A percentile compares a stretch with the other conserved stretches of the same genome.
These are phyloP conservation scores for Ectemnius lituratus DNA, from an alignment of 2,888 invertebrate genomes.

Conservation along the genomic window DNA sequence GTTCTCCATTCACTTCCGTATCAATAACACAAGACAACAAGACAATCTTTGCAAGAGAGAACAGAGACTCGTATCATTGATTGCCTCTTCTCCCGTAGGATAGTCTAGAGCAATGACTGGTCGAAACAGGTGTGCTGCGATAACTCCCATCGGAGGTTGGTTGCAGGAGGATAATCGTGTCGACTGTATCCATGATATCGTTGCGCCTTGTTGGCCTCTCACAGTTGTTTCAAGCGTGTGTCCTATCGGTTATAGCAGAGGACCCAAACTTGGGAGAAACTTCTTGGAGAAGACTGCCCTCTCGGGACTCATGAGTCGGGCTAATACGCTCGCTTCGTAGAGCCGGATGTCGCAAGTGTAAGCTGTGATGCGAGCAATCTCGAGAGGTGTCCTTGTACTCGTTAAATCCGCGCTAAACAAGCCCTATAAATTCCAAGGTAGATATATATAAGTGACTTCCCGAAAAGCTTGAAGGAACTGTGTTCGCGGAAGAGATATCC, in stretches of 20 bases:
- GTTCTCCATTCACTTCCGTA: not conserved
- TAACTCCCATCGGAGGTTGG: conserved; percentile 26
- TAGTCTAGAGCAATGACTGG: conserved; percentile 14
- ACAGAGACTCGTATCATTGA: not conserved
- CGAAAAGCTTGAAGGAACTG: conserved; percentile 15
- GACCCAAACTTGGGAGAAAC: conserved; percentile 64
- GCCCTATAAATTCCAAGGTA: conserved; percentile 34
- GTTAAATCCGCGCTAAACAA: conserved; percentile 45
- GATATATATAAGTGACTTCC: conserved; percentile 24
- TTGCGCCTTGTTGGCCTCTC: conserved; percentile 45
- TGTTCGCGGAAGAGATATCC: not conserved
- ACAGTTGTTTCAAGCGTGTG: conserved; percentile 47
- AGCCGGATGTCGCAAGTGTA: conserved; percentile 51
- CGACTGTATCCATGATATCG: conserved; percentile 39
- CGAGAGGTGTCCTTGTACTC: conserved; percentile 44
- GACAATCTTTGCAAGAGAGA: not conserved
- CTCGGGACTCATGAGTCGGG: conserved; percentile 53
- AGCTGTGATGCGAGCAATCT: conserved; percentile 54
- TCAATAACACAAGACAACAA: conserved; percentile 8
- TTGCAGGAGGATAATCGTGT: conserved; percentile 45
- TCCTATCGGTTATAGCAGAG: conserved; percentile 51
- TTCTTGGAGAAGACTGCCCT: conserved; percentile 61
- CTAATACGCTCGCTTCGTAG: conserved; percentile 52
- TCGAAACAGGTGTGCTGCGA: conserved; percentile 41
- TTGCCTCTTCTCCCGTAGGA: not conserved